phyloP scores from a whole-genome alignment of 2,888 invertebrate genomes.

The Nesidiocoris tenuis region DNA sequence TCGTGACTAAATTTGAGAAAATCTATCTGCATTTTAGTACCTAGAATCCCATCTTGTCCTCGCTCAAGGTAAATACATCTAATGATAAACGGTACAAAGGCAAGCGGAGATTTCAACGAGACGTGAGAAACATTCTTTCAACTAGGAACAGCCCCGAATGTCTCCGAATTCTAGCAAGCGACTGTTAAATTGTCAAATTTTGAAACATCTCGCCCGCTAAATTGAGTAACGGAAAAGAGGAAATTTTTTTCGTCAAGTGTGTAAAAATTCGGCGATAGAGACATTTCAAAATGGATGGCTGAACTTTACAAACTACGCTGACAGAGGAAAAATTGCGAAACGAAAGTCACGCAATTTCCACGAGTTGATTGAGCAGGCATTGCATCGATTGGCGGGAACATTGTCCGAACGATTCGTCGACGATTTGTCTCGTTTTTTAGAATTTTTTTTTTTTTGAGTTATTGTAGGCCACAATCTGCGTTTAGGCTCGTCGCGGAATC shows the following conservation, averaged over 20 bases:
- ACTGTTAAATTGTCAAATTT: neutral
- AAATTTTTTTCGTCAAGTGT: too few relatives aligned
- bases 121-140: neutral
- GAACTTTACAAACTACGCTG: neutral
- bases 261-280: neutral
- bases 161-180: neutral
- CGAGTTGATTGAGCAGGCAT: neutral
- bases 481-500: too few relatives aligned
- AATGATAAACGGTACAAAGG: neutral
- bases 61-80: neutral
- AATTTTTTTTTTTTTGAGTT: neutral
- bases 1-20: neutral
- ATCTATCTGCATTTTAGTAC: neutral
- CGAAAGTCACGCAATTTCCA: neutral
- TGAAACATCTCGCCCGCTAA: neutral
- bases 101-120: neutral
- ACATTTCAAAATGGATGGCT: neutral
- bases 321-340: neutral
- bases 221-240: too few relatives aligned
- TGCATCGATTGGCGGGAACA: slow-evolving; percentile 2
- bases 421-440: slow-evolving; percentile 5
- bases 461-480: neutral
- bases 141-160: neutral
- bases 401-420: slow-evolving; percentile 18
- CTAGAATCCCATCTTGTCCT: neutral